phyloP scores from a whole-genome alignment of 2,888 invertebrate genomes.

The Branchellion lobata region DNA sequence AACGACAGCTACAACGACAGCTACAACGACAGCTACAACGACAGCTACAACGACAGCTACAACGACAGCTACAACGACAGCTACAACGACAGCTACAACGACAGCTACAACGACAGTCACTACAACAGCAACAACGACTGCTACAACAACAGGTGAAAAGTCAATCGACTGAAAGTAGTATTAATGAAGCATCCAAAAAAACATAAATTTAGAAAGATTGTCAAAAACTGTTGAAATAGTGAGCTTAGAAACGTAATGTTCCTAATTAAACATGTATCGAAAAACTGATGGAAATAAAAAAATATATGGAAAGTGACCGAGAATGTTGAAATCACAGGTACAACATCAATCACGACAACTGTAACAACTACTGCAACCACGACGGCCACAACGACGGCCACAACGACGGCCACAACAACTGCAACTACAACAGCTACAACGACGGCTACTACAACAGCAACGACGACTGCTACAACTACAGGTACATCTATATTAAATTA shows the following conservation, averaged over 20 bases:
- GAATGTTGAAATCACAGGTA: background rate
- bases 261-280: no score
- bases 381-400: background rate
- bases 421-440: background rate
- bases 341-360: background rate
- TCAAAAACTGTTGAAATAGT: no score
- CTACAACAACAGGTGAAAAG: conserved; percentile 6
- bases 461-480: conserved; percentile 11
- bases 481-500: no score
- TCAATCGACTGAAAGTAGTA: background rate
- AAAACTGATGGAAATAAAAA: no score
- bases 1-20: background rate
- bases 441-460: background rate
- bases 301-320: no score
- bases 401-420: background rate
- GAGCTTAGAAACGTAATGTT: no score
- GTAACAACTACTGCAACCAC: background rate
- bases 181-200: no score
- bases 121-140: background rate
- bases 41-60: background rate
- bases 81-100: conserved; percentile 4
- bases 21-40: conserved; percentile 28
- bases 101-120: conserved; percentile 15
- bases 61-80: conserved; percentile 11
- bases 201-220: no score